Conservation (phyloP, 2,797 vertebrate genomes). For the Tinamus major region DNA sequence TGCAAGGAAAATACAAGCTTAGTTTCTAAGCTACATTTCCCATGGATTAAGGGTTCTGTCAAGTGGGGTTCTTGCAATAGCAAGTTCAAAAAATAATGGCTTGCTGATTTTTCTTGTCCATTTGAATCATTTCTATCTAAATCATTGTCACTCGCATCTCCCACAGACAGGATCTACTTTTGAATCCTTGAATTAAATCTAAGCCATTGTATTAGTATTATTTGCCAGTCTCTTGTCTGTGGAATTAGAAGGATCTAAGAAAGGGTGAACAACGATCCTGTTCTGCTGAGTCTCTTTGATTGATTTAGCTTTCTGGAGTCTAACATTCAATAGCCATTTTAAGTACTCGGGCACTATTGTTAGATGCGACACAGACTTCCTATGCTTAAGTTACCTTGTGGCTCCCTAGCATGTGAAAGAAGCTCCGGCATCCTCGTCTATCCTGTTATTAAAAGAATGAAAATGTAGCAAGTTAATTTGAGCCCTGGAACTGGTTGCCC, state of each 20-base stretch:
- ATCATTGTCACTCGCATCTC: not conserved
- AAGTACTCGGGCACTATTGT: not conserved
- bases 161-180: not conserved
- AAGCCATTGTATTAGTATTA: not conserved
- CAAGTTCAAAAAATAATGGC: not conserved
- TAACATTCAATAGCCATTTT: not conserved
- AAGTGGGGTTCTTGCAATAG: not conserved
- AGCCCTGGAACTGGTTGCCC: too few species aligned
- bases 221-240: not conserved
- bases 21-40: not conserved
- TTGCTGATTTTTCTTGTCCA: not conserved
- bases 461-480: not conserved
- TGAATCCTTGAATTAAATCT: not conserved
- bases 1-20: not conserved
- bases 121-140: not conserved
- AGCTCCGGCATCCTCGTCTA: conserved; percentile 20
- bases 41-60: not conserved
- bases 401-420: conserved; percentile 4
- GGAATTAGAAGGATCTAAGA: conserved; percentile 9
- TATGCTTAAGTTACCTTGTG: not conserved
- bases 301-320: conserved; percentile 1
- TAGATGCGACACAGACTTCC: not conserved
- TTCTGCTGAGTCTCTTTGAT: not conserved
- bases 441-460: conserved; percentile 42
- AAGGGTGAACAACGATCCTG: not conserved